Percentiles rank a stretch among this genome's conserved stretches.
Evolutionary conservation across 2,797 vertebrate species (phyloP).

Genomic region (Steatocranus sp.): DNA sequence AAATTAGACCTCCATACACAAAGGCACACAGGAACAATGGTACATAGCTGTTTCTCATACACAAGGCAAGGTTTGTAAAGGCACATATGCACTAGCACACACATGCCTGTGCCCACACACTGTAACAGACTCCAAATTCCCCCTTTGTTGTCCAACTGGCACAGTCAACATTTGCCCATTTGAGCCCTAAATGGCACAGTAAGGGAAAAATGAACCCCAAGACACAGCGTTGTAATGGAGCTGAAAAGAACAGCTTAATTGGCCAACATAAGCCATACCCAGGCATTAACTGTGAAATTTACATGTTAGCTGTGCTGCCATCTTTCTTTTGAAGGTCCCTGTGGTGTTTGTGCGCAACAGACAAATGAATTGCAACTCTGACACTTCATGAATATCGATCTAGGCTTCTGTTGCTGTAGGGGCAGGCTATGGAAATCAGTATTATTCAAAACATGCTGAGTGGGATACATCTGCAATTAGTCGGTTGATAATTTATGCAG

Average conservation of each 20-base stretch:
- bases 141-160: slow-evolving; percentile 45
- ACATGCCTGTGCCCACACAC: not conserved
- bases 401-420: slow-evolving; percentile 27
- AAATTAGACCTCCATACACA: slow-evolving; percentile 34
- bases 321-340: slow-evolving; percentile 42
- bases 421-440: slow-evolving; percentile 23
- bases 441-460: slow-evolving; percentile 44
- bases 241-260: slow-evolving; percentile 61
- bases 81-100: not conserved
- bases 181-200: slow-evolving; percentile 53
- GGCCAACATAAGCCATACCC: slow-evolving; percentile 25
- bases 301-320: slow-evolving; percentile 34
- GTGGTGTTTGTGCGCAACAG: slow-evolving; percentile 38
- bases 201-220: slow-evolving; percentile 55
- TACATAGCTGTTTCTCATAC: slow-evolving; percentile 12
- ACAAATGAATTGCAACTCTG: slow-evolving; percentile 50
- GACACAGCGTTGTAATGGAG: slow-evolving; percentile 40
- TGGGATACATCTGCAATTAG: slow-evolving; percentile 40
- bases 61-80: not conserved
- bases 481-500: slow-evolving; percentile 28
- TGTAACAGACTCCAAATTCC: slow-evolving; percentile 21
- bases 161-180: slow-evolving; percentile 43
- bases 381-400: slow-evolving; percentile 51
- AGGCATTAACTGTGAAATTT: slow-evolving; percentile 52
- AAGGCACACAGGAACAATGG: slow-evolving; percentile 16